Evolutionary conservation across 2,888 invertebrate species (phyloP).

Genomic region (Iselma pallidipennis): DNA sequence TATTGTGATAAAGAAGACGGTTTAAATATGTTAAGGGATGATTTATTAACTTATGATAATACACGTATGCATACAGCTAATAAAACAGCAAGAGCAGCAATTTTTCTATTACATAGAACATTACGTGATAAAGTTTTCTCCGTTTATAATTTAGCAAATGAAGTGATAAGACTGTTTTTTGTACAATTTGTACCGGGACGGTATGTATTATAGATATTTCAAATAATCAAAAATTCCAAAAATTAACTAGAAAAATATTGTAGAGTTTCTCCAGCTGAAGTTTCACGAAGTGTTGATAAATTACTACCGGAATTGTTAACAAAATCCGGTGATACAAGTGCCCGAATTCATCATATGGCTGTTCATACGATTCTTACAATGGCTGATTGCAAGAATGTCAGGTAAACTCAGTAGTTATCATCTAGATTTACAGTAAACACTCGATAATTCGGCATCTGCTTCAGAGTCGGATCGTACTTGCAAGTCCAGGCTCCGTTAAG

Average conservation of each 20-base stretch:
- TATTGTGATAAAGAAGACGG: conserved; percentile 90
- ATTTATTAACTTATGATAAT: conserved; percentile 58
- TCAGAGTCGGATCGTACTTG: no score
- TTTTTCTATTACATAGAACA: conserved; percentile 76
- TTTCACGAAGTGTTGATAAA: conserved; percentile 80
- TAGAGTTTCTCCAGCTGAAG: conserved; percentile 82
- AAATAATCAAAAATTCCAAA: background rate
- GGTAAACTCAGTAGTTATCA: conserved; percentile 51
- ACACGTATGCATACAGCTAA: conserved; percentile 64
- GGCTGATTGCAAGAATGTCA: conserved; percentile 79
- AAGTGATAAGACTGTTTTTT: conserved; percentile 78
- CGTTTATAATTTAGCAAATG: conserved; percentile 83
- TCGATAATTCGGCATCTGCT: no score
- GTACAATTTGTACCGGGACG: conserved; percentile 82
- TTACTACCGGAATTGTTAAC: conserved; percentile 80
- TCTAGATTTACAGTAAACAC: background rate
- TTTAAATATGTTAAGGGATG: conserved; percentile 68
- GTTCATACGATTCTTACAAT: conserved; percentile 86
- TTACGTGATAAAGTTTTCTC: conserved; percentile 88
- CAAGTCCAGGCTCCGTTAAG: no score
- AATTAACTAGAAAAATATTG: conserved; percentile 18
- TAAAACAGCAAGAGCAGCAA: conserved; percentile 81
- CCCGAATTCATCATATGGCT: conserved; percentile 83
- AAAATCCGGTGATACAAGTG: conserved; percentile 86
- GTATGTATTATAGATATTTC: conserved; percentile 58